Evolutionary conservation across 2,113 vertebrate species (phyloP), one percentile per base, ranked within the genome.

Genomic region (Lasiurus borealis): DNA sequence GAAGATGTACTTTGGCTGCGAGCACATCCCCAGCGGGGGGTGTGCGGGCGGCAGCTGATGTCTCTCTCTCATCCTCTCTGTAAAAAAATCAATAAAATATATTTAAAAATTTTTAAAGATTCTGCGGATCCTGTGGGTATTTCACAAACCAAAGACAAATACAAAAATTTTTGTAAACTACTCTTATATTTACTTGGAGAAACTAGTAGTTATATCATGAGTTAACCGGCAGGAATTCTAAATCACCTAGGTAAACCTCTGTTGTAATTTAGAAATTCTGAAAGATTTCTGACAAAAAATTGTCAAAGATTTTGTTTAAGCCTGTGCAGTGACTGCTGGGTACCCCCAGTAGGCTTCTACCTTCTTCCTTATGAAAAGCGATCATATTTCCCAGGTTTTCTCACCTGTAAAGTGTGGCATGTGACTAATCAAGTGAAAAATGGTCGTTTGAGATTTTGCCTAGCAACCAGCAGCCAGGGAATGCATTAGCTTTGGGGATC

Each of bases 221-320:
- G 40, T 59, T 50, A 81, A 82, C 48, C 29, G 9, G 44, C 54
- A 93, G 78, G 29, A 29, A 93, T 62, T 84, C 48, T 68, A 89
- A 16, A 57, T 50, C 69, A 90, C 73, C 23, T 31, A 84, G 48
- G 16, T 59, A 84, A 87, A 44, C 77, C 3, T 66, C 34, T 29
- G 1, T 48, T 54, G 68, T 66, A 85, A 54, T 88, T 83, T 54
- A 68, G 54, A 21, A 76, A 88, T 83, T 93, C 85, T 83, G 21
- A 36, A 66, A 68, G 27, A 62, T 57, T 23, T 36, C 77, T 75
- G 68, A 82, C 54, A 89, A 66, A 76, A 66, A 21, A 62, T 68
- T 16, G 29, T 88, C 66, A 31, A 68, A 66, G 57, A 88, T 75
- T 93, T 88, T 85, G 34, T 46, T 77, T 77, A 85, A 68, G 59